These are phyloP conservation scores for Cygnus olor DNA, from an alignment of 2,797 vertebrate genomes.

Conservation along the genomic window DNA sequence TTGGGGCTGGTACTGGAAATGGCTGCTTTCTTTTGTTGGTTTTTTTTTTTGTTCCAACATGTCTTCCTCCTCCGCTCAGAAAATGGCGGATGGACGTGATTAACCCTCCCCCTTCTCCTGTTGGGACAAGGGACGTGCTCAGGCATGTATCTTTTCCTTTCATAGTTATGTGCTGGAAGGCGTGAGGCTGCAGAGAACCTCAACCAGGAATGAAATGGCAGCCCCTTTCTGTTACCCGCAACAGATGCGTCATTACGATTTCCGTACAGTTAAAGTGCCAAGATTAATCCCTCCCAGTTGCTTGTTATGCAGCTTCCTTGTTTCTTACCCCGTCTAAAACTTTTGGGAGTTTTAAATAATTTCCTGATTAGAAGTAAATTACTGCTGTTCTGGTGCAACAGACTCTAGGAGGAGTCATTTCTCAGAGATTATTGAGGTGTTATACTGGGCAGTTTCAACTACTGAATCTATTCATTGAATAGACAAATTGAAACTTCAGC, in stretches of 20 bases:
- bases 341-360: neutral
- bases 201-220: constrained; percentile 45
- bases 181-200: constrained; percentile 34
- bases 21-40: constrained; percentile 98
- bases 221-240: constrained; percentile 56
- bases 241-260: constrained; percentile 59
- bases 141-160: constrained; percentile 42
- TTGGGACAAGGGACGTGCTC: constrained; percentile 60
- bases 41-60: constrained; percentile 95
- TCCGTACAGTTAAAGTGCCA: neutral
- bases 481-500: neutral
- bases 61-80: constrained; percentile 91
- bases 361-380: neutral
- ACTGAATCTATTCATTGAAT: neutral
- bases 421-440: neutral
- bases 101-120: constrained; percentile 75
- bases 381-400: neutral
- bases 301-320: neutral
- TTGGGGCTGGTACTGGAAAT: constrained; percentile 85
- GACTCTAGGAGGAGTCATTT: neutral
- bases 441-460: neutral
- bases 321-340: neutral
- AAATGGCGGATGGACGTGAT: constrained; percentile 93
- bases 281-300: neutral
- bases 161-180: constrained; percentile 23